These are phyloP conservation scores for Ferdinandea cuprea DNA, from an alignment of 2,888 invertebrate species.

Conservation along the genomic window DNA sequence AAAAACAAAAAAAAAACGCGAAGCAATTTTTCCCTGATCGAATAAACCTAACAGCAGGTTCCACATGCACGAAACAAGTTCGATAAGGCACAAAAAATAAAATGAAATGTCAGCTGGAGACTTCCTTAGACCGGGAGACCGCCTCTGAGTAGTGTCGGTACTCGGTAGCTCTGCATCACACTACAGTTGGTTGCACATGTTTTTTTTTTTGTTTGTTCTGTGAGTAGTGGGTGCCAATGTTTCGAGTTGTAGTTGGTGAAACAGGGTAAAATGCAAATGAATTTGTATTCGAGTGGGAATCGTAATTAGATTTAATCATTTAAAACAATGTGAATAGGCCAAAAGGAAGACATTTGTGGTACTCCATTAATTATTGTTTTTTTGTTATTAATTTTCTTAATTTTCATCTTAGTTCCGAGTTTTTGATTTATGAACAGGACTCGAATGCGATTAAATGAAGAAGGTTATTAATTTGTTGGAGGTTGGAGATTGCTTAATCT, in stretches of 20 bases:
- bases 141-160: slow-evolving; percentile 44
- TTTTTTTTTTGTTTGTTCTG: background rate
- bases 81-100: slow-evolving; percentile 29
- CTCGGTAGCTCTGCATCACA: slow-evolving; percentile 36
- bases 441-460: too few relatives aligned
- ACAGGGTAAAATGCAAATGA: background rate
- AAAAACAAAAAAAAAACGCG: slow-evolving; percentile 32
- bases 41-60: slow-evolving; percentile 72
- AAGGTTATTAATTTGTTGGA: too few relatives aligned
- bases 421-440: too few relatives aligned
- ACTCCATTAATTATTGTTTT: too few relatives aligned
- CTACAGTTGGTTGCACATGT: slow-evolving; percentile 50
- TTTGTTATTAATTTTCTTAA: too few relatives aligned
- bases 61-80: slow-evolving; percentile 48
- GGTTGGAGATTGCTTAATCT: too few relatives aligned
- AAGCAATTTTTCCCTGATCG: slow-evolving; percentile 63
- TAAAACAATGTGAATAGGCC: too few relatives aligned
- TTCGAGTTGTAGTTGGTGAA: background rate
- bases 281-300: background rate
- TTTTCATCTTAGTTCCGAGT: too few relatives aligned
- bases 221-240: slow-evolving; percentile 33
- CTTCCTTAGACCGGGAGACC: slow-evolving; percentile 61
- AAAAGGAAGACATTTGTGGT: too few relatives aligned
- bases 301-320: too few relatives aligned
- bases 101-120: slow-evolving; percentile 55